Conservation (phyloP, 2,888 invertebrate genomes). For the Nomada fucata region DNA sequence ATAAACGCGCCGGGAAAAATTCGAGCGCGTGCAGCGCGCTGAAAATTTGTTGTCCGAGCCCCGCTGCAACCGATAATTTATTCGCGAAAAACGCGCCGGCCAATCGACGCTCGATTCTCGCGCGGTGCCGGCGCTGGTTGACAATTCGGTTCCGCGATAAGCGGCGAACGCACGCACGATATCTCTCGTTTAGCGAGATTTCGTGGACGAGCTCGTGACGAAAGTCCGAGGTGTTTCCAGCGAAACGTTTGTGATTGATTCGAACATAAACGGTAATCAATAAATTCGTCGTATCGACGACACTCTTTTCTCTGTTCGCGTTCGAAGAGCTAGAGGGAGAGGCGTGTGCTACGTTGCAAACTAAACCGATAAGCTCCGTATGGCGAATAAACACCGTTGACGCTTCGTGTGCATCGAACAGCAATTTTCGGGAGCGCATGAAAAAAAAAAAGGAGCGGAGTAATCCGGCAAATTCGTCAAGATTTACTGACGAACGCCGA, state of each 20-base stretch:
- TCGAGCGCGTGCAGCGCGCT: slow-evolving; percentile 19
- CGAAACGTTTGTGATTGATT: not conserved
- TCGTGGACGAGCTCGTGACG: not conserved
- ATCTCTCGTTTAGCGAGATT: slow-evolving; percentile 4
- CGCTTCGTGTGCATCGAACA: not conserved
- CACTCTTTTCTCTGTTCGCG: not conserved
- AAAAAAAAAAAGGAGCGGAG: slow-evolving; percentile 13
- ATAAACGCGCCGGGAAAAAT: slow-evolving; percentile 58
- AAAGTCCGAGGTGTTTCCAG: not conserved
- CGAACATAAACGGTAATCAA: not conserved
- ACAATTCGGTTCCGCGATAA: slow-evolving; percentile 31
- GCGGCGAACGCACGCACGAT: not conserved
- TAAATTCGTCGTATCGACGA: not conserved
- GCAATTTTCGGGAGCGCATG: slow-evolving; percentile 21
- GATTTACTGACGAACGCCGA: slow-evolving; percentile 34
- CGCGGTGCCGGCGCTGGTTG: not conserved
- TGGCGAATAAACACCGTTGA: not conserved
- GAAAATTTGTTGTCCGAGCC: slow-evolving; percentile 48
- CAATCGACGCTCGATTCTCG: slow-evolving; percentile 25
- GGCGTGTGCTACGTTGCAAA: not conserved
- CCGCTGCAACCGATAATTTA: slow-evolving; percentile 37
- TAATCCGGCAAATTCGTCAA: slow-evolving; percentile 37
- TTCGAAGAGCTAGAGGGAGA: not conserved
- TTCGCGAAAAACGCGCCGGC: slow-evolving; percentile 36
- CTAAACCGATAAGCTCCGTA: slow-evolving; percentile 1